A percentile compares a stretch with the other conserved stretches of the same genome.
These are phyloP conservation scores for Ginglymostoma cirratum DNA, from an alignment of 2,113 vertebrate genomes.

Conservation along the genomic window DNA sequence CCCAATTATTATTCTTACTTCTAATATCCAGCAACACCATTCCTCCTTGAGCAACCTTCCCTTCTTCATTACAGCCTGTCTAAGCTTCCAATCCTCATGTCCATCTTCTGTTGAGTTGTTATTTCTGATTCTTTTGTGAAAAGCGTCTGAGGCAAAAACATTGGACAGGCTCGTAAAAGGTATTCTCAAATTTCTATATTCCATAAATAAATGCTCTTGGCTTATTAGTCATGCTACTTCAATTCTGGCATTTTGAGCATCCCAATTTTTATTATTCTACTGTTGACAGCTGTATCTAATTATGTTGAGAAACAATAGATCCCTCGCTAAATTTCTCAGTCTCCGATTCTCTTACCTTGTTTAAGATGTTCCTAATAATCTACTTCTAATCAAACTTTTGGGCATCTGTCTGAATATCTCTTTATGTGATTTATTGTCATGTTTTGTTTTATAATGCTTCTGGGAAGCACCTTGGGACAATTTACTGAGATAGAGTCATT, in stretches of 20 bases:
- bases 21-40: not conserved
- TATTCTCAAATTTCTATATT: not conserved
- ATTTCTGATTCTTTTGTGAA: not conserved
- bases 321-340: not conserved
- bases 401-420: not conserved
- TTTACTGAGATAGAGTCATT: not conserved
- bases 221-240: not conserved
- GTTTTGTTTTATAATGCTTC: not conserved
- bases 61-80: not conserved
- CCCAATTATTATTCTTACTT: not conserved
- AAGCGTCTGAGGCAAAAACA: not conserved
- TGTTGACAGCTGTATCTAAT: not conserved
- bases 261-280: not conserved
- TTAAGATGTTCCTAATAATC: not conserved
- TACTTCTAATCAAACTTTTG: not conserved
- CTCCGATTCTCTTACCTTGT: not conserved
- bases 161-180: not conserved
- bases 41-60: not conserved
- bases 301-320: not conserved
- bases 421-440: not conserved
- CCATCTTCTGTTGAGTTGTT: not conserved
- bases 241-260: not conserved
- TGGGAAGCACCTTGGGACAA: not conserved
- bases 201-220: not conserved
- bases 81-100: not conserved